These are phyloP conservation scores for Rallus crepitans DNA, from an alignment of 2,797 vertebrate genomes.

Conservation along the genomic window DNA sequence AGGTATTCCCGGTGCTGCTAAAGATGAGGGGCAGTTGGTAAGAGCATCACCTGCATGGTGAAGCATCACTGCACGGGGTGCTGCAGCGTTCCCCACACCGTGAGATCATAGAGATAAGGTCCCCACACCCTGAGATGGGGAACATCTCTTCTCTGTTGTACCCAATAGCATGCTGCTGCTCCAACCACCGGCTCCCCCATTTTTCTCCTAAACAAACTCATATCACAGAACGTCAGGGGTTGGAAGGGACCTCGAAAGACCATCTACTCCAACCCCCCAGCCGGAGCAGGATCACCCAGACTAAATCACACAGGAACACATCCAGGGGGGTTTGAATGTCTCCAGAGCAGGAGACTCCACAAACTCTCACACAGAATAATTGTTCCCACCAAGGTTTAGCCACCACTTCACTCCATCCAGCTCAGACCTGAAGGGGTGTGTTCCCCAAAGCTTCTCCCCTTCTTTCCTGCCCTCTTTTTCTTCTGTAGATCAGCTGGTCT, in stretches of 20 bases:
- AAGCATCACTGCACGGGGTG: not conserved
- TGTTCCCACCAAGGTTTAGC: not conserved
- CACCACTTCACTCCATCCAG: not conserved
- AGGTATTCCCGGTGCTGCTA: not conserved
- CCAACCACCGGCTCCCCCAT: fast-evolving
- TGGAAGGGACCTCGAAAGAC: no score
- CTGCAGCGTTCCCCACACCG: not conserved
- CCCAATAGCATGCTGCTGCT: fast-evolving
- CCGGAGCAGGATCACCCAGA: no score
- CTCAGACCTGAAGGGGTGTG: not conserved
- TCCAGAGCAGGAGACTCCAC: no score
- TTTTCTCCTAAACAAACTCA: not conserved
- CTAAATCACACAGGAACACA: no score
- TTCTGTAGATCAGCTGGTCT: not conserved
- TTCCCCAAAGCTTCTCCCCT: not conserved
- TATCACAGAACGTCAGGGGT: no score
- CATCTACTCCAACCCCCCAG: no score
- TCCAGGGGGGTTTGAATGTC: no score
- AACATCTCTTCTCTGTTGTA: not conserved
- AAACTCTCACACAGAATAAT: not conserved
- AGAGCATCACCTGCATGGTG: not conserved
- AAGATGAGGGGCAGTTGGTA: not conserved
- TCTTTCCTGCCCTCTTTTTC: not conserved
- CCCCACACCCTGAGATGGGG: not conserved
- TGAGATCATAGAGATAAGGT: no score